These are phyloP conservation scores for Squalus acanthias DNA, from an alignment of 2,797 vertebrate species.

Conservation along the genomic window DNA sequence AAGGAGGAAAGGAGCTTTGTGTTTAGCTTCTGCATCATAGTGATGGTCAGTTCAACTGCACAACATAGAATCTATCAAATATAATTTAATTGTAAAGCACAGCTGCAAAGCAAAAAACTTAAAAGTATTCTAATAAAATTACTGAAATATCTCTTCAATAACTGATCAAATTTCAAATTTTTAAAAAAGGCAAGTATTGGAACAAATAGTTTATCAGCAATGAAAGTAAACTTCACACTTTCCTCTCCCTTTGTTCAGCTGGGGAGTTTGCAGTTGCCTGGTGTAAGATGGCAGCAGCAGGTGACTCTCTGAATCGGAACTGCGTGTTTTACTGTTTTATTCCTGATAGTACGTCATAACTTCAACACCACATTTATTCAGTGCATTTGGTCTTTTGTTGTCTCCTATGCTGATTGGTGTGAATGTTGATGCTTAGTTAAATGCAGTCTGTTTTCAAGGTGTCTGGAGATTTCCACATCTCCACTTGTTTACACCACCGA, in stretches of 20 bases:
- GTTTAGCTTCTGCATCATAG: neutral
- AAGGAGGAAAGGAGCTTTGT: neutral
- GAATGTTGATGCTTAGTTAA: neutral
- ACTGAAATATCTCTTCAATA: neutral
- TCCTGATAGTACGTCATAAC: neutral
- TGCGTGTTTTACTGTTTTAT: slow-evolving; percentile 19
- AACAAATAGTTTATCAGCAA: too few species aligned
- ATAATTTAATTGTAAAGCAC: neutral
- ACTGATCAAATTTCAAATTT: neutral
- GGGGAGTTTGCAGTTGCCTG: neutral
- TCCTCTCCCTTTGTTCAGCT: neutral
- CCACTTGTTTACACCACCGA: neutral
- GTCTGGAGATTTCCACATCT: slow-evolving; percentile 22
- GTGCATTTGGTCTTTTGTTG: neutral
- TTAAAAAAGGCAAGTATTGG: neutral
- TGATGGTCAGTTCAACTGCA: neutral
- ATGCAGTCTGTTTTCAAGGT: neutral
- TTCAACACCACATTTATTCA: neutral
- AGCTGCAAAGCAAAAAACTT: neutral
- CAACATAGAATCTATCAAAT: neutral
- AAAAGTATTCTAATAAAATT: neutral
- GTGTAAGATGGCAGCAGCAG: slow-evolving; percentile 13
- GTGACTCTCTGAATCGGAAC: slow-evolving; percentile 30
- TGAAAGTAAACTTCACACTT: slow-evolving; percentile 1
- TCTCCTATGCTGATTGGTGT: neutral